These are phyloP conservation scores for Mactra quadrangularis DNA, from an alignment of 1,140 invertebrate genomes.

Conservation along the genomic window DNA sequence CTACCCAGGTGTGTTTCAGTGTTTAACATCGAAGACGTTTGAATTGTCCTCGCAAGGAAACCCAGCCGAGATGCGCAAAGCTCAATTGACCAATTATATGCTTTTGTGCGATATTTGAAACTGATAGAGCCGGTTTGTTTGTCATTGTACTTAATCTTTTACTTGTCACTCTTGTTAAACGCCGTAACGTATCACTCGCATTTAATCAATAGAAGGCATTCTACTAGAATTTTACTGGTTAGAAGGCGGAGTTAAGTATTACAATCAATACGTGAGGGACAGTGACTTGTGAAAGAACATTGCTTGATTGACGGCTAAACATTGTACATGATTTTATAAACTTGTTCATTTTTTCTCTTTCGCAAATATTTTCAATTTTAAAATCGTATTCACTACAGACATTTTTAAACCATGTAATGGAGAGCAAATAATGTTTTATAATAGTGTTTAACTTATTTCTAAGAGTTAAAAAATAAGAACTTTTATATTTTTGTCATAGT, in stretches of 20 bases:
- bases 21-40: neutral
- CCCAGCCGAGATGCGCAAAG: slow-evolving; percentile 28
- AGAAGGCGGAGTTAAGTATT: slow-evolving; percentile 4
- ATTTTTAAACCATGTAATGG: slow-evolving; percentile 6
- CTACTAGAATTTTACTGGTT: slow-evolving; percentile 28
- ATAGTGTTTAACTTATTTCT: too few species aligned
- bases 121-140: slow-evolving; percentile 41
- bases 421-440: too few species aligned
- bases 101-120: slow-evolving; percentile 44
- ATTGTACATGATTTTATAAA: slow-evolving; percentile 3
- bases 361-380: slow-evolving; percentile 28
- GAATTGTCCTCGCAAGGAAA: slow-evolving; percentile 22
- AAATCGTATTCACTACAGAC: neutral
- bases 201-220: slow-evolving; percentile 29
- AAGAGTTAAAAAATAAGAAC: too few species aligned
- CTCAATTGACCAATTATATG: slow-evolving; percentile 47
- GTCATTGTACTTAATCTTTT: slow-evolving; percentile 39
- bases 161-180: slow-evolving; percentile 35
- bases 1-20: slow-evolving; percentile 34
- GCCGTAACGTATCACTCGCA: slow-evolving; percentile 23
- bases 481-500: slow-evolving; percentile 19
- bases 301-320: slow-evolving; percentile 14
- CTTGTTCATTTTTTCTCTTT: slow-evolving; percentile 22
- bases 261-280: slow-evolving; percentile 35
- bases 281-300: slow-evolving; percentile 15